Evolutionary conservation across 92 coral and sea anemone species (phyloP).

Genomic region (Blastomussa wellsi): DNA sequence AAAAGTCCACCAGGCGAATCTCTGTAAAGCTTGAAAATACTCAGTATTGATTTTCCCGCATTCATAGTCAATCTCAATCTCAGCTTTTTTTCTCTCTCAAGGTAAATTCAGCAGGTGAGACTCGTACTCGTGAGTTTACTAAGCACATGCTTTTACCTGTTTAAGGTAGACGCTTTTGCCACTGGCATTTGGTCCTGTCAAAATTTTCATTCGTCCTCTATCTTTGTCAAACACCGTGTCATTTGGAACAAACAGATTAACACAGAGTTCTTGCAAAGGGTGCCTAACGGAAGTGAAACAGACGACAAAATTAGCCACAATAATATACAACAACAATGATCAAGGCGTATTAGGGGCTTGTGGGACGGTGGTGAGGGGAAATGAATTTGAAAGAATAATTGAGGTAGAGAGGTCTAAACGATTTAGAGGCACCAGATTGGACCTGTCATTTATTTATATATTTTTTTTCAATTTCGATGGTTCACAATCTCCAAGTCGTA

Average conservation of each 20-base stretch:
- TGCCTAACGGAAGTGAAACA: conserved; percentile 54
- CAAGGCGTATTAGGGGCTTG: too few relatives aligned
- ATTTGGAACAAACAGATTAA: conserved; percentile 93
- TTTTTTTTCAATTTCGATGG: too few relatives aligned
- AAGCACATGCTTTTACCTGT: conserved; percentile 54
- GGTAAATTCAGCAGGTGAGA: neutral
- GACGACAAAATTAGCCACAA: neutral
- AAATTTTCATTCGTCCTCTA: conserved; percentile 78
- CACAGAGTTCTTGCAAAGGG: conserved; percentile 98
- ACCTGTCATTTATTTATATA: too few relatives aligned
- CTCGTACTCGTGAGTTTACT: neutral
- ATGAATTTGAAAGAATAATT: neutral
- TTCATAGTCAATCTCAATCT: too few relatives aligned
- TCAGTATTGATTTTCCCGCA: too few relatives aligned
- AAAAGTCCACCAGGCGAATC: neutral
- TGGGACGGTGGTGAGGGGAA: neutral
- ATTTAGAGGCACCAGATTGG: too few relatives aligned
- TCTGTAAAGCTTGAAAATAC: neutral
- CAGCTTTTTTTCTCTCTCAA: neutral
- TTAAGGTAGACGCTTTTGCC: conserved; percentile 99
- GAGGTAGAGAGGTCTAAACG: too few relatives aligned
- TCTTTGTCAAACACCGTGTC: conserved; percentile 73
- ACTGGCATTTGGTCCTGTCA: conserved; percentile 99
- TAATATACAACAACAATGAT: too few relatives aligned
- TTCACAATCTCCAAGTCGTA: too few relatives aligned